Evolutionary conservation across 2,797 vertebrate genomes (phyloP).

Genomic region (Anabas testudineus): DNA sequence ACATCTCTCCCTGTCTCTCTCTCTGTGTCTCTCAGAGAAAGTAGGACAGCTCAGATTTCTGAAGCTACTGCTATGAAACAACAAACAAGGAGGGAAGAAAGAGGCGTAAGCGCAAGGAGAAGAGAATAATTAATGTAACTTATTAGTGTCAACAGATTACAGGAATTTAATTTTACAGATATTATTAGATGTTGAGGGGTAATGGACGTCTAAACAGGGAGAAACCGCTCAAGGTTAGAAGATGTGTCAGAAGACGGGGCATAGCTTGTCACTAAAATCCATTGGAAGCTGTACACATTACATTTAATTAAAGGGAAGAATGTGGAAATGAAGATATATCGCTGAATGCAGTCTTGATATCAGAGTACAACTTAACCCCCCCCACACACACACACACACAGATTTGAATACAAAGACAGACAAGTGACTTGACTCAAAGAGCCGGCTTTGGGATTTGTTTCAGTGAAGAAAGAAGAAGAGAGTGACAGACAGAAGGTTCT

Average conservation of each 20-base stretch:
- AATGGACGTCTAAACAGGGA: background rate
- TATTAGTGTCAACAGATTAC: background rate
- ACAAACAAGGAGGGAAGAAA: slow-evolving; percentile 37
- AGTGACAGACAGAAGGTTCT: slow-evolving; percentile 28
- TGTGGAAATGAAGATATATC: background rate
- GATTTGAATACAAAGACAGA: background rate
- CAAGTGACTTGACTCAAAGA: slow-evolving; percentile 5
- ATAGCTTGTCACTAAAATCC: background rate
- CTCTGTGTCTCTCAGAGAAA: slow-evolving; percentile 62
- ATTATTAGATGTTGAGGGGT: background rate
- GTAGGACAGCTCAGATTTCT: slow-evolving; percentile 87
- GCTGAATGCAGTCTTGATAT: background rate
- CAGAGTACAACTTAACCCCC: too few species aligned
- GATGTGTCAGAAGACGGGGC: background rate
- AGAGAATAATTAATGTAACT: slow-evolving; percentile 8
- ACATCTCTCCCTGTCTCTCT: slow-evolving; percentile 62
- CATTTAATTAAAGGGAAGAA: background rate
- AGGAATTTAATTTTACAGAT: background rate
- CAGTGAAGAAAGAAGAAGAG: slow-evolving; percentile 15
- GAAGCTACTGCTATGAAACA: slow-evolving; percentile 74
- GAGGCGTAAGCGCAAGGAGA: slow-evolving; percentile 5
- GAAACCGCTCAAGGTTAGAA: background rate
- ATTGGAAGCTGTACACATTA: background rate
- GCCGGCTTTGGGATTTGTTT: slow-evolving; percentile 29
- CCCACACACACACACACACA: too few species aligned